Percentiles rank a stretch among this genome's conserved stretches.
These are phyloP conservation scores for Lethocerus indicus DNA, from an alignment of 1,140 invertebrate species.

Conservation along the genomic window DNA sequence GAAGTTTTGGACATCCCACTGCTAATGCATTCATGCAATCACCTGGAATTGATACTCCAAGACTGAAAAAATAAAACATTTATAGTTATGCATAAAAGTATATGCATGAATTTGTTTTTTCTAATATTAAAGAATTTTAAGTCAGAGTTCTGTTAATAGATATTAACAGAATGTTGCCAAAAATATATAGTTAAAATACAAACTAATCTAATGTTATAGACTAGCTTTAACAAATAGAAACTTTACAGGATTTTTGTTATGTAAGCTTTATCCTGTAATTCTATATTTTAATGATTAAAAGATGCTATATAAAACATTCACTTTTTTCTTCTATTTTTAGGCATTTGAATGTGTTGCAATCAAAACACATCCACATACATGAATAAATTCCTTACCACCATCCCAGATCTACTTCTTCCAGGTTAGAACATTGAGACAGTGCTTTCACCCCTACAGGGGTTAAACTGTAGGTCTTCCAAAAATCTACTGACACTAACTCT, in stretches of 20 bases:
- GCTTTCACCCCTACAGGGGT: constrained; percentile 48
- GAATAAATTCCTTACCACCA: constrained; percentile 54
- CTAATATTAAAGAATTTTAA: too few relatives aligned
- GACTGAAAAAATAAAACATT: constrained; percentile 20
- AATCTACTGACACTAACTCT: constrained; percentile 53
- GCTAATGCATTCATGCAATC: constrained; percentile 31
- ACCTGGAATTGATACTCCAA: constrained; percentile 29
- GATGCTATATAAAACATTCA: neutral
- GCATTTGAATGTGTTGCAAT: neutral
- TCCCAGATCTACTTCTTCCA: constrained; percentile 74
- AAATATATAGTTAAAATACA: too few relatives aligned
- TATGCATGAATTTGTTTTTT: too few relatives aligned
- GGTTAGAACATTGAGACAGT: constrained; percentile 42
- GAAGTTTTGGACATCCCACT: constrained; percentile 39
- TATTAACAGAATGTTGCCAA: too few relatives aligned
- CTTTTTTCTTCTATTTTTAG: too few relatives aligned
- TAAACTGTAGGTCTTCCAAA: constrained; percentile 67
- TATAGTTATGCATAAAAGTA: neutral
- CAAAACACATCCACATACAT: neutral
- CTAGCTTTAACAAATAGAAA: too few relatives aligned
- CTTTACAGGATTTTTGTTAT: too few relatives aligned
- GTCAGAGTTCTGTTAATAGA: too few relatives aligned
- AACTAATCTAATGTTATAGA: too few relatives aligned
- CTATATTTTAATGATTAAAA: constrained; percentile 6
- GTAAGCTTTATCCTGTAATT: too few relatives aligned